Percentiles rank a stretch among this genome's conserved stretches.
Conservation (phyloP, 2,797 vertebrate genomes). For the Catharus ustulatus region DNA sequence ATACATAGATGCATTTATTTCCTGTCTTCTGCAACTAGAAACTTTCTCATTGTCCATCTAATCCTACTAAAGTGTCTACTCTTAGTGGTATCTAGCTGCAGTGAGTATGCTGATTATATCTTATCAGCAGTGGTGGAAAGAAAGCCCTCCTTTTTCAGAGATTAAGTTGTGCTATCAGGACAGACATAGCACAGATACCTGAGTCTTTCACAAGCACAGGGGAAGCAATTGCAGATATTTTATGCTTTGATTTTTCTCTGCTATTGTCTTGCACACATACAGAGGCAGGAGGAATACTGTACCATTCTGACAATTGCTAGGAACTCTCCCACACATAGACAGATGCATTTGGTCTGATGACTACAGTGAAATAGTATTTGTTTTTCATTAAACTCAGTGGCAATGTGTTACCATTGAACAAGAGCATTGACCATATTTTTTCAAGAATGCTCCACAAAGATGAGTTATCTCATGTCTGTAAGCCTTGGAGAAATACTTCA, state of each 20-base stretch:
- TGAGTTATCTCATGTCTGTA: conserved; percentile 37
- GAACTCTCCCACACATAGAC: not conserved
- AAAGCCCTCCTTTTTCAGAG: not conserved
- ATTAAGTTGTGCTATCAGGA: not conserved
- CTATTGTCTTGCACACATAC: not conserved
- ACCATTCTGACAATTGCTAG: not conserved
- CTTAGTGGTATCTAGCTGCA: not conserved
- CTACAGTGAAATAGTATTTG: not conserved
- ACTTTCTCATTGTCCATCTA: not conserved
- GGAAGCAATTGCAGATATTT: not conserved
- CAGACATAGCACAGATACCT: not conserved
- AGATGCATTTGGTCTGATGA: not conserved
- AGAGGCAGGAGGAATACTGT: not conserved
- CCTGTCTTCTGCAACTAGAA: not conserved
- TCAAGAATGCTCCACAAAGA: not conserved
- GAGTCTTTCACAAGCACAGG: not conserved
- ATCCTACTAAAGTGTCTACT: not conserved
- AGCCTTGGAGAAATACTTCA: conserved; percentile 52
- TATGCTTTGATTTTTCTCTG: not conserved
- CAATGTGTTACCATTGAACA: conserved; percentile 34
- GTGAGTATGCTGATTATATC: not conserved
- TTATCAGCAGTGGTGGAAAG: not conserved
- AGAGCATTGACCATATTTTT: not conserved
- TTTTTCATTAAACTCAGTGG: not conserved
- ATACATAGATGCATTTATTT: not conserved